These are phyloP conservation scores for Mya arenaria DNA, from an alignment of 1,140 invertebrate species.

Conservation along the genomic window DNA sequence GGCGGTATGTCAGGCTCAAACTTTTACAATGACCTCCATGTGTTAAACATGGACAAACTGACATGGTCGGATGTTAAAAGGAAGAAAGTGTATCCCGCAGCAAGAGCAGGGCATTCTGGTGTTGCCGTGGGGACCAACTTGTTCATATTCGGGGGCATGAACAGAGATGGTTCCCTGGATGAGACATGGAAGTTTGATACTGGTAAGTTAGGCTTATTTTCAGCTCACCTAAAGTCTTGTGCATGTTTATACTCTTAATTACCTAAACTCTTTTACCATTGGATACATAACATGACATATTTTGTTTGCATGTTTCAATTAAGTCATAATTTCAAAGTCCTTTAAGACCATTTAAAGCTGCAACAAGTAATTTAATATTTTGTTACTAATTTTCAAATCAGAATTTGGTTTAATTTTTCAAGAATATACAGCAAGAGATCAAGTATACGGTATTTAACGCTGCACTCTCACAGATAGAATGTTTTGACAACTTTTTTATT, in stretches of 20 bases:
- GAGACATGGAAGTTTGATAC: constrained; percentile 78
- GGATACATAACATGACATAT: not conserved
- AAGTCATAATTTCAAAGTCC: not conserved
- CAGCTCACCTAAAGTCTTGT: not conserved
- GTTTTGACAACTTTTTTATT: too few species aligned
- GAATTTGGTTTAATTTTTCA: too few species aligned
- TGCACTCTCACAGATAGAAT: too few species aligned
- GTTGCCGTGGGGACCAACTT: constrained; percentile 69
- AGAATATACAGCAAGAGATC: too few species aligned
- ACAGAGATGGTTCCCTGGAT: constrained; percentile 77
- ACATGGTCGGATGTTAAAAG: constrained; percentile 74
- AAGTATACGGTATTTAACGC: too few species aligned
- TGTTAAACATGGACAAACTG: constrained; percentile 77
- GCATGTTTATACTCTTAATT: not conserved
- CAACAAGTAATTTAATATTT: not conserved
- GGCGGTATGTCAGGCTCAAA: constrained; percentile 79
- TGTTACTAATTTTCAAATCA: not conserved
- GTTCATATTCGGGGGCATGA: constrained; percentile 81
- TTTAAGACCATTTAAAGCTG: not conserved
- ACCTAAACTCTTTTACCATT: not conserved
- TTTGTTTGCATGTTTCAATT: not conserved
- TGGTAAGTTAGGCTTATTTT: constrained; percentile 58
- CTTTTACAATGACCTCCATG: constrained; percentile 80
- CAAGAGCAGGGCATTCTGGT: constrained; percentile 78
- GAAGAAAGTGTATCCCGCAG: constrained; percentile 73